These are phyloP conservation scores for Axea sp. DNA, from an alignment of 2,888 invertebrate genomes.

Conservation along the genomic window DNA sequence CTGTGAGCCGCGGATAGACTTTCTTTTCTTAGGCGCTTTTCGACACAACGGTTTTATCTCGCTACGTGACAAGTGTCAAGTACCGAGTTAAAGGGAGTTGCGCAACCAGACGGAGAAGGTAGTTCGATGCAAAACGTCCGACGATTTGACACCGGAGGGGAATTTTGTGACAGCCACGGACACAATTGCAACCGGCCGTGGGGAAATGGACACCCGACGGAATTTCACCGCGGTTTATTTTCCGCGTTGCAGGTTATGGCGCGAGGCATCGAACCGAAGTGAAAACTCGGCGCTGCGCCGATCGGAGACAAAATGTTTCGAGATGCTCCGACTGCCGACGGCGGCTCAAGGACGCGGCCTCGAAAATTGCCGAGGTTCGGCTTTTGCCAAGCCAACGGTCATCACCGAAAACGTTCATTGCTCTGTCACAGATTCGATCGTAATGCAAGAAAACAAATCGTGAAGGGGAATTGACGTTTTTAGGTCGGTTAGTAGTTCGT, in stretches of 20 bases:
- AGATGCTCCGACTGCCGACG: no score
- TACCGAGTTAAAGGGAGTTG: constrained; percentile 15
- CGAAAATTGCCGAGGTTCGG: no score
- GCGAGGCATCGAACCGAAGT: no score
- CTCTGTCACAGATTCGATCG: constrained; percentile 46
- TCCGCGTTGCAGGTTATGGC: no score
- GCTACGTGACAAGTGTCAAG: constrained; percentile 45
- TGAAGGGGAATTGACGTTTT: constrained; percentile 67
- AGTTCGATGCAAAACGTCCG: constrained; percentile 4
- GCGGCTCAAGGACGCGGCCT: no score
- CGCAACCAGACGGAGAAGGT: constrained; percentile 24
- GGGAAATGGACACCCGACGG: no score
- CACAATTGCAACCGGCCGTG: no score
- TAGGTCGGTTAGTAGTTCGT: constrained; percentile 67
- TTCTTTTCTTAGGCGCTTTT: constrained; percentile 54
- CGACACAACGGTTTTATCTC: constrained; percentile 40
- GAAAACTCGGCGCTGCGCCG: no score
- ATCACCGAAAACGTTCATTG: constrained; percentile 42
- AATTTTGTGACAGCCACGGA: no score
- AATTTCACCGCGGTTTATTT: no score
- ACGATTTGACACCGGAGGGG: neutral
- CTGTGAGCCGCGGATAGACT: constrained; percentile 47
- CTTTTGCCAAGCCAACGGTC: constrained; percentile 19
- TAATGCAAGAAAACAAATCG: constrained; percentile 53
- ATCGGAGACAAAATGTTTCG: no score